Evolutionary conservation across 1,140 invertebrate genomes (phyloP).

Genomic region (Sesamia nonagrioides): DNA sequence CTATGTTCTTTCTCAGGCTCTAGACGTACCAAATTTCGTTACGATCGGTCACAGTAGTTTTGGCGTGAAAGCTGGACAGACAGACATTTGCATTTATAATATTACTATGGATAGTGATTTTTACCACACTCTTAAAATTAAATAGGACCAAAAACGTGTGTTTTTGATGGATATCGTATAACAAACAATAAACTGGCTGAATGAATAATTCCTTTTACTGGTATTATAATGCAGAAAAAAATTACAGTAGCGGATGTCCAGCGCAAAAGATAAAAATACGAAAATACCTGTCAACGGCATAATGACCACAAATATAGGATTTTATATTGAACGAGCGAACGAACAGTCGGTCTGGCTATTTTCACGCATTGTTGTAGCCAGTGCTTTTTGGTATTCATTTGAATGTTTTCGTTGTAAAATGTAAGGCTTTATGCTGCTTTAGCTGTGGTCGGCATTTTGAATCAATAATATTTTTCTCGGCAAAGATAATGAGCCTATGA

Average conservation of each 20-base stretch:
- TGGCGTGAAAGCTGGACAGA: too few relatives aligned
- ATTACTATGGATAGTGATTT: too few relatives aligned
- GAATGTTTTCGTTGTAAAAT: not conserved
- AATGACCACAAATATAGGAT: not conserved
- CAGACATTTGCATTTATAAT: too few relatives aligned
- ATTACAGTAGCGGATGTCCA: not conserved
- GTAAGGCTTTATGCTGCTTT: not conserved
- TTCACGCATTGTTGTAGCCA: not conserved
- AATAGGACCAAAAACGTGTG: too few relatives aligned
- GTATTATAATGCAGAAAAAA: not conserved
- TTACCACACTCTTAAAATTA: too few relatives aligned
- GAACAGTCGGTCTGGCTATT: not conserved
- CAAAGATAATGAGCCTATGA: not conserved
- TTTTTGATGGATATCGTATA: too few relatives aligned
- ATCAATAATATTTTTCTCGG: not conserved
- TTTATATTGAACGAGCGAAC: not conserved
- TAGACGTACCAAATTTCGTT: too few relatives aligned
- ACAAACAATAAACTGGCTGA: too few relatives aligned
- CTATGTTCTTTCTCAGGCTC: too few relatives aligned
- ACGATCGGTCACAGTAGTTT: too few relatives aligned
- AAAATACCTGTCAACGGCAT: slow-evolving; percentile 4
- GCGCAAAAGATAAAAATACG: not conserved
- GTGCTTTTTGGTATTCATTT: not conserved
- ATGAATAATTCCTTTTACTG: too few relatives aligned
- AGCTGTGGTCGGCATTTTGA: not conserved